phyloP scores from a whole-genome alignment of 2,113 vertebrate genomes.

The Xiphophorus hellerii region DNA sequence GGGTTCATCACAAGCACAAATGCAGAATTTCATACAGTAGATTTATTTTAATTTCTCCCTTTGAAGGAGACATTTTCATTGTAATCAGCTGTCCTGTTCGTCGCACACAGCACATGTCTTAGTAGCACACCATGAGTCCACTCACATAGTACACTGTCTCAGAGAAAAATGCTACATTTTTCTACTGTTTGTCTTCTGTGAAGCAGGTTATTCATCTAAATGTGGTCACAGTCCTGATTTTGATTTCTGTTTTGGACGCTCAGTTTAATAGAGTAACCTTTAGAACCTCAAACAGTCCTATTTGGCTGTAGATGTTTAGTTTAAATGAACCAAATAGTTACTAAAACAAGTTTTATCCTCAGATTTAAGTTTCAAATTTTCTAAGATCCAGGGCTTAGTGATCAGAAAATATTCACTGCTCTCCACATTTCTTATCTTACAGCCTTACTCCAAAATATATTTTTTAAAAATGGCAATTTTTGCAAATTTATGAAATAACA shows the following conservation, averaged over 20 bases:
- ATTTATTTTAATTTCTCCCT: slow-evolving; percentile 20
- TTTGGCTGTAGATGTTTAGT: not conserved
- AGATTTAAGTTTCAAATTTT: not conserved
- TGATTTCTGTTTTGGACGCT: slow-evolving; percentile 47
- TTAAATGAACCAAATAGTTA: not conserved
- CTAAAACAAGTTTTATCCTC: not conserved
- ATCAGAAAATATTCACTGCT: not conserved
- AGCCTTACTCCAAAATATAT: not conserved
- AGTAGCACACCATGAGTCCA: not conserved
- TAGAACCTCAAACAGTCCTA: not conserved
- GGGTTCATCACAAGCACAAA: slow-evolving; percentile 27
- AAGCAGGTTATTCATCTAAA: slow-evolving; percentile 60
- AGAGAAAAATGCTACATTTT: slow-evolving; percentile 52
- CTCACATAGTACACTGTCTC: slow-evolving; percentile 17
- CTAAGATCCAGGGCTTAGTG: too few relatives aligned
- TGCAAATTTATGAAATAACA: too few relatives aligned
- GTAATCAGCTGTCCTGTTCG: slow-evolving; percentile 27
- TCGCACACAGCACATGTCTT: slow-evolving; percentile 13
- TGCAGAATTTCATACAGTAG: not conserved
- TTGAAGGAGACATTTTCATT: slow-evolving; percentile 23
- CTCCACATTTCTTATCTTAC: not conserved
- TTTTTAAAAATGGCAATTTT: not conserved
- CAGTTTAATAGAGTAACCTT: slow-evolving; percentile 42
- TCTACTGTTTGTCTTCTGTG: slow-evolving; percentile 52
- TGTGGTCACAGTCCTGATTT: slow-evolving; percentile 53